Conservation (phyloP, 2,797 vertebrate genomes). For the Remorina albescens region DNA sequence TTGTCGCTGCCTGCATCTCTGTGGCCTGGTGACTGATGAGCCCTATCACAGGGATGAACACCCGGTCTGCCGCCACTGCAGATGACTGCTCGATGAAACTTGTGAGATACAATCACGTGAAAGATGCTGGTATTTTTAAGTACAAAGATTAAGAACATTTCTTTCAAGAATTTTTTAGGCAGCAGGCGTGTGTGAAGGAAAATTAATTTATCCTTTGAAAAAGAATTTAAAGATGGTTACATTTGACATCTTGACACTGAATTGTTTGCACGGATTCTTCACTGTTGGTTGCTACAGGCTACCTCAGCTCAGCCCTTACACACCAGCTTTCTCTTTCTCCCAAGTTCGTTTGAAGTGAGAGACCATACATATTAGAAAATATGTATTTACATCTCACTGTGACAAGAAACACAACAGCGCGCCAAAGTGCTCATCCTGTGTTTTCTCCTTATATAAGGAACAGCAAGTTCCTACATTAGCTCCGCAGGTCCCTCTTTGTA, state of each 20-base stretch:
- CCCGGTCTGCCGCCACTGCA: constrained; percentile 47
- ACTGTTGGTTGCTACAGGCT: too few relatives aligned
- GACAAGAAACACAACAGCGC: too few relatives aligned
- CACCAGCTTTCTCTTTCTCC: background rate
- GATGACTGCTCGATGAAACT: constrained; percentile 18
- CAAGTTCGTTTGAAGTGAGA: background rate
- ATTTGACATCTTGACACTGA: background rate
- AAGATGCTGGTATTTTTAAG: constrained; percentile 18
- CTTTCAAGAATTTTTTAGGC: background rate
- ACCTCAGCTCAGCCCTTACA: background rate
- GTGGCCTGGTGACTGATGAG: constrained; percentile 69
- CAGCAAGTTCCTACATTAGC: too few relatives aligned
- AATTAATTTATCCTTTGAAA: background rate
- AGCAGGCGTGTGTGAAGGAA: background rate
- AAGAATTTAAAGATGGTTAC: background rate
- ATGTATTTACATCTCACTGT: too few relatives aligned
- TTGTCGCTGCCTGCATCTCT: constrained; percentile 31
- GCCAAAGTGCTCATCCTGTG: too few relatives aligned
- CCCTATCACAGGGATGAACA: constrained; percentile 57
- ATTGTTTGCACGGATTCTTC: background rate
- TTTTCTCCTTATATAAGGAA: too few relatives aligned
- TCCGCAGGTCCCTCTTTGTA: too few relatives aligned
- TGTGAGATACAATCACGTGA: constrained; percentile 16
- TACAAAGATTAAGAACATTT: background rate
- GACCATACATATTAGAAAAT: too few relatives aligned